These are phyloP conservation scores for Montifringilla adamsi DNA, from an alignment of 2,113 vertebrate genomes.

Conservation along the genomic window DNA sequence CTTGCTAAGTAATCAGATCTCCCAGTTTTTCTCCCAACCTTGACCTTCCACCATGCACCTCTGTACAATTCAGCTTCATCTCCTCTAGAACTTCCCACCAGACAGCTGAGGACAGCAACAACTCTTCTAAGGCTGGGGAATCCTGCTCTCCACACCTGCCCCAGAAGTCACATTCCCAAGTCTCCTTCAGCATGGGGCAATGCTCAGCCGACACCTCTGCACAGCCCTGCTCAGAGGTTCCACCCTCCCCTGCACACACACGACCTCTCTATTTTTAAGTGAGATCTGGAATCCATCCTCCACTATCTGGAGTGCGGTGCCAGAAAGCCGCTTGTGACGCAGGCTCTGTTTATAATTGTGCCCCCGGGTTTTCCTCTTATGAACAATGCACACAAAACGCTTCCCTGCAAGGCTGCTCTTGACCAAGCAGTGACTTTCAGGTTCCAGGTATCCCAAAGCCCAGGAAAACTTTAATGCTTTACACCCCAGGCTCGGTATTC, in stretches of 20 bases:
- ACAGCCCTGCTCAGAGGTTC: background rate
- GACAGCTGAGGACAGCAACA: background rate
- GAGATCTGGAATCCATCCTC: slow-evolving; percentile 32
- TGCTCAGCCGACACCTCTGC: accelerated
- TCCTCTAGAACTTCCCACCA: background rate
- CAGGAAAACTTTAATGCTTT: background rate
- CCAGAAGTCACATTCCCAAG: background rate
- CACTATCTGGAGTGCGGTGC: background rate
- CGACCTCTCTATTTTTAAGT: slow-evolving; percentile 23
- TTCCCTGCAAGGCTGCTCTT: slow-evolving; percentile 5
- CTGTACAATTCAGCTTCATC: background rate
- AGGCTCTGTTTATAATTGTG: slow-evolving; percentile 37
- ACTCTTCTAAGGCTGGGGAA: background rate
- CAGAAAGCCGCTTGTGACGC: background rate
- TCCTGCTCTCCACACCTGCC: background rate
- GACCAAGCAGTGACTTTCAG: background rate
- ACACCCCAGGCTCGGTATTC: accelerated
- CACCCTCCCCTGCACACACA: background rate
- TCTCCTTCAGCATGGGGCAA: background rate
- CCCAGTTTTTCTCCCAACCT: background rate
- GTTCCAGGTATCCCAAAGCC: background rate
- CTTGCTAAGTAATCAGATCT: background rate
- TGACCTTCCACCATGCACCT: accelerated
- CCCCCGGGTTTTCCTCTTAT: slow-evolving; percentile 37
- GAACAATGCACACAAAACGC: slow-evolving; percentile 2